Percentiles rank a stretch among this genome's conserved stretches.
These are phyloP conservation scores for Falco berigora DNA, from an alignment of 2,797 vertebrate genomes.

Conservation along the genomic window DNA sequence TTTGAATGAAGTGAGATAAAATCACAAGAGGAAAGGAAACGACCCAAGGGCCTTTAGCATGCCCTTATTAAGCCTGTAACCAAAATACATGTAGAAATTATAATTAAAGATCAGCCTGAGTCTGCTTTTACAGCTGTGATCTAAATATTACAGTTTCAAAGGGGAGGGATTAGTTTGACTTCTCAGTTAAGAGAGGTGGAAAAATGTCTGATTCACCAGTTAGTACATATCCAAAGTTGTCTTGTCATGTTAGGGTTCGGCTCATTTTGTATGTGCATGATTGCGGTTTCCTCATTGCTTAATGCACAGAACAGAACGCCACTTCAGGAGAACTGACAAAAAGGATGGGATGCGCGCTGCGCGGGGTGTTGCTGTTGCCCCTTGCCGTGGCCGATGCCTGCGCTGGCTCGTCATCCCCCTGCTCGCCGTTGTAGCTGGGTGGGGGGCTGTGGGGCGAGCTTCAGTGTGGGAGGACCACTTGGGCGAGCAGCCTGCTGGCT, in stretches of 20 bases:
- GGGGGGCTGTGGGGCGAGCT: not conserved
- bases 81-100: not conserved
- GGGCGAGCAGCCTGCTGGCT: not conserved
- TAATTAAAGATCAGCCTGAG: not conserved
- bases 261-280: not conserved
- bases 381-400: rapidly evolving
- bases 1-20: not conserved
- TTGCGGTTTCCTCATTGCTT: not conserved
- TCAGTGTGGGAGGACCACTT: rapidly evolving
- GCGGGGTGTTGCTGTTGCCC: rapidly evolving
- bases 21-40: constrained; percentile 1
- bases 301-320: not conserved
- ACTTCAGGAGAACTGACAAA: not conserved
- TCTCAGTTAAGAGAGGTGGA: not conserved
- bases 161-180: not conserved
- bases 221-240: not conserved
- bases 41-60: not conserved
- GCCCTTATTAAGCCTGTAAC: not conserved
- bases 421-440: rapidly evolving
- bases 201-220: not conserved
- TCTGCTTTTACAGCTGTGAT: constrained; percentile 7
- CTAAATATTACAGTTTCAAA: not conserved
- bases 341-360: not conserved
- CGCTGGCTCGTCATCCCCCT: not conserved
- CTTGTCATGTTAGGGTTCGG: not conserved